Evolutionary conservation across 2,797 vertebrate genomes (phyloP), one percentile per base, ranked within the genome.

Genomic region (Coregonus suidteri): DNA sequence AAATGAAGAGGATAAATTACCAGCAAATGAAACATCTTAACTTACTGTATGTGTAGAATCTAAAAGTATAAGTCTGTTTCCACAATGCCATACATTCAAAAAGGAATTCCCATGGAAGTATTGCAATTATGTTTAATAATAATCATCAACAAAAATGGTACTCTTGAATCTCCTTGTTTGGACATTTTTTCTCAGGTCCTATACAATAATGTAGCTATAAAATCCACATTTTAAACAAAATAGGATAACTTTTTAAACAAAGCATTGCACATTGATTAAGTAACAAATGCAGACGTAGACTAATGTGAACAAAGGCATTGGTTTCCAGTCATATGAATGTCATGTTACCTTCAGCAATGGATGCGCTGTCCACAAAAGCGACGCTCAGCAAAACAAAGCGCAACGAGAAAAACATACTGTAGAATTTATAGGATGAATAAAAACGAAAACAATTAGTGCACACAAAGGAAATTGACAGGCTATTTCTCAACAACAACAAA

Each of bases 261-360:
- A 47, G 9, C 41, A 13, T 47, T 47, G 14, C 6, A 67, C 14
- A 31, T 30, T 65, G 9, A 65, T 30, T 14, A 16, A 34, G 15
- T 34, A 34, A 68, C 66, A 68, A 3, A 16, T 37, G 15, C 15
- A 37, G 25, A 37, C 5, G 47, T 14, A 9, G 41, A 47, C 41
- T 11, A 47, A 47, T 47, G 41, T 47, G 41, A 47, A 47, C 41
- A 11, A 34, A 2, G 62, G 15, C 9, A 79, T 11, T 65, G 68
- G 13, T 47, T 25, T 64, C 30, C 59, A 20, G 20, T 11, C 59
- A 64, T 62, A 68, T 54, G 56, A 47, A 9, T 20, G 59, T 18
- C 1, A 1, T 77, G 56, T 84, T 94, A 94, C 94, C 94, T 90
- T 84, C 74, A 71, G 77, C 79, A 76, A 81, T 78, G 47, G 89